Evolutionary conservation across 2,888 invertebrate species (phyloP), one percentile per base, ranked within the genome.

Genomic region (Orthosia cruda): DNA sequence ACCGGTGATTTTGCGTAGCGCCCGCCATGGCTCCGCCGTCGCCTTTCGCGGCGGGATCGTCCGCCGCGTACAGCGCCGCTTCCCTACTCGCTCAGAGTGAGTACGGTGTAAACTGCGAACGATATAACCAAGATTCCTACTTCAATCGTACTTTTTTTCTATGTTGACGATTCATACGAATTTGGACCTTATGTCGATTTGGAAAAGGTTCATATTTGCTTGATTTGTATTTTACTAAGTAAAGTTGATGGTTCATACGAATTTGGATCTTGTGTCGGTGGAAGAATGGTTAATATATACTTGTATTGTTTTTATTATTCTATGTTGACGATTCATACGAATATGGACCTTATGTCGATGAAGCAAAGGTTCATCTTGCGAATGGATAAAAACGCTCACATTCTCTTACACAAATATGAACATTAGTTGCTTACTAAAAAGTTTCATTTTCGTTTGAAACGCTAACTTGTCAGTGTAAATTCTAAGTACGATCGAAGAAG

Each of bases 71-170:
- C 96, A 98, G 97, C 97, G 98, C 98, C 91, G 98, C 98, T 94
- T 98, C 98, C 92, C 97, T 98, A 93, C 97, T 98, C 96, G 98
- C 98, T 95, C 98, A 98, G 97, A 98, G 98, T 98, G 98, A 98
- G 98, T 98, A 93, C 87, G 72, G 81, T 77, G 69, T 80, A 79
- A 40, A 16, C 59, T 79, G 61, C 49, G n/a, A 49, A 61, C 23
- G 23, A 23, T 55, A 13, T 23, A 23, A 23, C 13, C 23, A 55
- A 55, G 20, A 23, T 23, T 23, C 23, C 23, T 15, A 15, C 54
- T 55, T 55, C 0, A n/a, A n/a, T 52, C 4, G 54, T 20, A 20
- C 13, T 54, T 12, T 54, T 54, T 54, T 32, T 32, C 32, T 40
- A 40, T 9, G 40, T 40, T 40, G 7, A 40, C 40, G 1, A 4